phyloP scores from a whole-genome alignment of 1,140 invertebrate species.

The Philopotamus ludificatus region DNA sequence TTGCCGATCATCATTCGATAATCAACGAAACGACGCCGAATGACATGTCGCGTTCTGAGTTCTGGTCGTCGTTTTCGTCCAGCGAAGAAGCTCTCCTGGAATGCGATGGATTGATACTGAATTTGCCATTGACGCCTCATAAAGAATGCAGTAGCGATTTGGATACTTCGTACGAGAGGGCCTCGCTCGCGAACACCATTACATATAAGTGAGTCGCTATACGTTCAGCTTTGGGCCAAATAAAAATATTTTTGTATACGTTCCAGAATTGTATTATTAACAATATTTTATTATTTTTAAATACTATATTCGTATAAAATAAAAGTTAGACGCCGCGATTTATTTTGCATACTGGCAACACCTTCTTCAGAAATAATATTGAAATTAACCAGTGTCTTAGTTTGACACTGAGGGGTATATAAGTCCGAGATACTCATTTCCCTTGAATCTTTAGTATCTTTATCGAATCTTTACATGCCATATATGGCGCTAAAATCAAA shows the following conservation, averaged over 20 bases:
- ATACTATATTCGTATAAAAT: neutral
- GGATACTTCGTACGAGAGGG: slow-evolving; percentile 47
- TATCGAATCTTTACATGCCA: too few species aligned
- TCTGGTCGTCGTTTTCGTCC: slow-evolving; percentile 76
- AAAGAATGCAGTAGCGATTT: slow-evolving; percentile 53
- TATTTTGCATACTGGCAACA: too few species aligned
- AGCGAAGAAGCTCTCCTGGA: slow-evolving; percentile 73
- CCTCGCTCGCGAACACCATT: slow-evolving; percentile 61
- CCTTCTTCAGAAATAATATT: too few species aligned
- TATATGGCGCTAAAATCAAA: too few species aligned
- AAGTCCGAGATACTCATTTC: too few species aligned
- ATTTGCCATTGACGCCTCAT: slow-evolving; percentile 67
- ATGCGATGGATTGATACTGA: slow-evolving; percentile 71
- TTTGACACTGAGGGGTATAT: too few species aligned
- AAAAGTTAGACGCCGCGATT: neutral
- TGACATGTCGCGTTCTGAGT: slow-evolving; percentile 71
- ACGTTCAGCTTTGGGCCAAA: neutral
- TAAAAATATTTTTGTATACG: neutral
- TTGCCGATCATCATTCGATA: slow-evolving; percentile 61
- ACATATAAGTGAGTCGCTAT: slow-evolving; percentile 59
- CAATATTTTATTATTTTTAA: slow-evolving; percentile 10
- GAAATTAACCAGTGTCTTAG: too few species aligned
- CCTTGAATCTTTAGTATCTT: too few species aligned
- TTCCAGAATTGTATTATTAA: neutral
- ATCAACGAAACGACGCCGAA: slow-evolving; percentile 63